Evolutionary conservation across 2,113 vertebrate species (phyloP), one percentile per base, ranked within the genome.

Genomic region (Poecilia latipinna): DNA sequence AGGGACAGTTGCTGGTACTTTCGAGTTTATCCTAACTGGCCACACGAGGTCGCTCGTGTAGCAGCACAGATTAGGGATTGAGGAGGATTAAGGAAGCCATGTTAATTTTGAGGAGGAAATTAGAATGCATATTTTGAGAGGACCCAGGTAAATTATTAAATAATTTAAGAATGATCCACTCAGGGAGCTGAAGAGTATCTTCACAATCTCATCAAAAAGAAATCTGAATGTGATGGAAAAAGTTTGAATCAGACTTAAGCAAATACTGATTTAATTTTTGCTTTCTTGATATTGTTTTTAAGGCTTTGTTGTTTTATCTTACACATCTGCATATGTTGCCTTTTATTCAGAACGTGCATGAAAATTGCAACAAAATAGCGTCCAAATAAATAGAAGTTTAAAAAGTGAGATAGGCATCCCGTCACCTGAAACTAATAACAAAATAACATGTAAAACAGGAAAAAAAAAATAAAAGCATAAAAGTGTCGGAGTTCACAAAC

Each of bases 31-130:
- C 22, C n/a, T 22, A 13, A 39, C 3, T 22, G 51, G 33, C 91
- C 93, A 79, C 91, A 78, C 42, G 91, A 87, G 85, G 90, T 37
- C 91, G 74, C 89, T 39, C 71, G 19, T 22, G 88, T 13, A 64
- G 75, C 84, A 68, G 85, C 72, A 28, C 77, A 85, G 70, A 60
- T 75, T 68, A 66, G 61, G 70, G 51, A 65, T 29, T 70, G 61
- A 68, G 69, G 75, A 22, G 89, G 90, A 88, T 92, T 91, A 91
- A 82, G 88, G 91, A 91, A 89, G 93, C 91, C 92, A 92, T 94
- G 86, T 92, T 94, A 85, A 89, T 82, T 88, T 90, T 89, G 72
- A 83, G 73, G 86, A 77, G 88, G 86, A 86, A 85, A 74, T 80
- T 77, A 78, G 63, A 78, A 70, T 70, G 73, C 72, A 33, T 81